Conservation (phyloP, 2,797 vertebrate genomes). For the Sebastolobus alascanus region DNA sequence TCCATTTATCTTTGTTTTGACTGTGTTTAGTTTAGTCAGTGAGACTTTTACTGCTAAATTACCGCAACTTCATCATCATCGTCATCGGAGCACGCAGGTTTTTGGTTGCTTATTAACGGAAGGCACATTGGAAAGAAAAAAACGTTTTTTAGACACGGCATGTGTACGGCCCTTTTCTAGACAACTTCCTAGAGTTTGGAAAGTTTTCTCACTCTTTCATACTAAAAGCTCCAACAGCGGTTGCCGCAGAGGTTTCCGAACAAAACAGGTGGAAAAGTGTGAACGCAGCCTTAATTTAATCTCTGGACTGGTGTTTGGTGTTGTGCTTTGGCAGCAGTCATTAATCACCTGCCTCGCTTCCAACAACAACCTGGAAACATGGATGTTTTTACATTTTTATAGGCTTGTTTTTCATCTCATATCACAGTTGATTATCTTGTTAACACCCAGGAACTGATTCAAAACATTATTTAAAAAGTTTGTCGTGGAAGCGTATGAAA, state of each 20-base stretch:
- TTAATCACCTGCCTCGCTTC: slow-evolving; percentile 51
- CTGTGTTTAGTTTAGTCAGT: no score
- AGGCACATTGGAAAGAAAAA: background rate
- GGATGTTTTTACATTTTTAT: slow-evolving; percentile 46
- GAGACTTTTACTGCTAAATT: no score
- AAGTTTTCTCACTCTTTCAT: slow-evolving; percentile 4
- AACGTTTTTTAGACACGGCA: no score
- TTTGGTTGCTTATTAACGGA: no score
- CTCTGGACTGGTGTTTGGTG: slow-evolving; percentile 44
- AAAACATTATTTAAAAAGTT: slow-evolving; percentile 8
- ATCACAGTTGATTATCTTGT: slow-evolving; percentile 40
- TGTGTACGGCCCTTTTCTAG: no score
- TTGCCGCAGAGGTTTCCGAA: slow-evolving; percentile 1
- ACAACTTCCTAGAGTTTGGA: background rate
- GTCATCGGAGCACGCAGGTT: no score
- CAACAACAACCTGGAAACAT: slow-evolving; percentile 38
- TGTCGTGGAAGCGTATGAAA: background rate
- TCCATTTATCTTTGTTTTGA: no score
- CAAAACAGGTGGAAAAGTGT: slow-evolving; percentile 26
- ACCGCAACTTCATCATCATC: no score
- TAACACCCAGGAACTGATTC: slow-evolving; percentile 32
- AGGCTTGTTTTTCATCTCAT: slow-evolving; percentile 35
- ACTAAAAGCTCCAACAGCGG: background rate
- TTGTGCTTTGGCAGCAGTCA: slow-evolving; percentile 60
- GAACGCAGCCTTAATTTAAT: slow-evolving; percentile 50